Evolutionary conservation across 2,113 vertebrate species (phyloP), one percentile per base, ranked within the genome.

Genomic region (Hydropotes inermis): DNA sequence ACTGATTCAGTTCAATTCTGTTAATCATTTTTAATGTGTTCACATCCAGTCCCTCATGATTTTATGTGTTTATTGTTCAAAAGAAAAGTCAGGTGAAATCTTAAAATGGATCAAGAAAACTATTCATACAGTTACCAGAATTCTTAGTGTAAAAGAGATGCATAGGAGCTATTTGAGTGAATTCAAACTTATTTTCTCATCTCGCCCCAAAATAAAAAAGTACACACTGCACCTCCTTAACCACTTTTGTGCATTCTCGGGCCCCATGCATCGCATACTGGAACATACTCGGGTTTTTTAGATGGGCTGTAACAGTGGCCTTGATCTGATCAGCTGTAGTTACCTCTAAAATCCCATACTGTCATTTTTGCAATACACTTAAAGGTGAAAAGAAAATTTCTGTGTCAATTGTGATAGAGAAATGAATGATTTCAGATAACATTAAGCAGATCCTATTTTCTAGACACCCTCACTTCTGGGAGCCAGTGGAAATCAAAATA

Each of bases 401-500:
- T 64, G 0, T 57, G 76, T 96, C 60, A 84, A 16, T n/a, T 92
- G 36, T 70, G 19, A 96, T 27, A n/a, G 28, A 92, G 14, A 91
- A 98, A 96, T 91, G 33, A 93, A 90, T 91, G 27, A 52, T 83
- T 85, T 97, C 67, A 79, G 60, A 94, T 5, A 95, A 36, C 64
- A 79, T 86, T 81, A 83, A 96, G 54, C 15, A 60, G 27, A 61
- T 93, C 16, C 33, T 74, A 23, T 91, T 92, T 95, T 92, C 60
- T 85, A 93, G 79, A 93, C 45, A 67, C 55, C 47, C 43, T 98
- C 50, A 92, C 43, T 93, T 97, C 84, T 98, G 79, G 93, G 50
- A 97, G 78, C n/a, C 55, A 47, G 8, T 94, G 74, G 43, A 92
- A 98, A 95, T 87, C 78, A 96, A 91, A 92, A 94, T 87, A 97